These are phyloP conservation scores for Xenentodon cancila DNA, from an alignment of 2,797 vertebrate genomes.

Conservation along the genomic window DNA sequence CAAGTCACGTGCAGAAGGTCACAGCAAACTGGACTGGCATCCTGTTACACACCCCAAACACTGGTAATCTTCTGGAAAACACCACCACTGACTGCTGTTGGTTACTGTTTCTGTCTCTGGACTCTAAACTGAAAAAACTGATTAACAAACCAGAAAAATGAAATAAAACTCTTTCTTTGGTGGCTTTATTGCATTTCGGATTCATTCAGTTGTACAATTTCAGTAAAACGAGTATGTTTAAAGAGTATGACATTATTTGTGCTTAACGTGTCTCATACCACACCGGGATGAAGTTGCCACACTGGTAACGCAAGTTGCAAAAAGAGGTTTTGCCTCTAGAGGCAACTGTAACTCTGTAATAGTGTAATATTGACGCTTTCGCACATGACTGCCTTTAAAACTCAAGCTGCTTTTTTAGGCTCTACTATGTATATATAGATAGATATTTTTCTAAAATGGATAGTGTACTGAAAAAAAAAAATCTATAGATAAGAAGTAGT, in stretches of 20 bases:
- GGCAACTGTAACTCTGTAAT: neutral
- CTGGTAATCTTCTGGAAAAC: neutral
- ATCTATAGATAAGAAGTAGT: too few relatives aligned
- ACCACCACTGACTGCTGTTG: neutral
- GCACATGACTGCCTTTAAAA: too few relatives aligned
- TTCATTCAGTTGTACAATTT: too few relatives aligned
- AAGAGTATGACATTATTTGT: neutral
- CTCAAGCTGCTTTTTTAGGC: too few relatives aligned
- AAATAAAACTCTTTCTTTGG: neutral
- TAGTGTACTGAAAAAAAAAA: too few relatives aligned
- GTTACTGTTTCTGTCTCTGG: neutral
- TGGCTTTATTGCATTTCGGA: too few relatives aligned
- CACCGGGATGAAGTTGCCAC: neutral
- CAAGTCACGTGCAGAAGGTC: conserved; percentile 43
- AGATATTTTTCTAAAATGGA: too few relatives aligned
- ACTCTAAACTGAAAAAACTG: neutral
- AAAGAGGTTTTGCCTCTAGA: neutral
- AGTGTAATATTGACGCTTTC: too few relatives aligned
- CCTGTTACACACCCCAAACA: conserved; percentile 4
- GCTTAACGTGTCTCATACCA: neutral
- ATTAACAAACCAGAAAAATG: neutral
- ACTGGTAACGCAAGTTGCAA: neutral
- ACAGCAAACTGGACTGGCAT: conserved; percentile 4
- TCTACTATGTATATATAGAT: too few relatives aligned
- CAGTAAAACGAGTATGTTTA: too few relatives aligned